Percentiles rank a stretch among this genome's conserved stretches.
Evolutionary conservation across 2,797 vertebrate species (phyloP).

Genomic region (Microchirus variegatus): DNA sequence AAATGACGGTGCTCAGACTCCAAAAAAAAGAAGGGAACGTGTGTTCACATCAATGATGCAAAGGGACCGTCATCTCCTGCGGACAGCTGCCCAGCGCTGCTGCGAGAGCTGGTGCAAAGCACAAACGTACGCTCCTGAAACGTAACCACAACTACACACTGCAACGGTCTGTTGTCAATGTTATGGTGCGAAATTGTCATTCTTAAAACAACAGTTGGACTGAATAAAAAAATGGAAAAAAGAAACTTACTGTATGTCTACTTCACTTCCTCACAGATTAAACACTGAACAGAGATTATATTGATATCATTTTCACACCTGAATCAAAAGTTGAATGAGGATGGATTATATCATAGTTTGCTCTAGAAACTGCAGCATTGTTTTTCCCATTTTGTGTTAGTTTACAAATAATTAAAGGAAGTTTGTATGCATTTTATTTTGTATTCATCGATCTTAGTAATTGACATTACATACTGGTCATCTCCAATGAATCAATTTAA

Average conservation of each 20-base stretch:
- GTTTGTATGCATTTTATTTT: too few species aligned
- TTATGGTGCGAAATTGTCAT: constrained; percentile 46
- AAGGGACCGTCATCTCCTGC: constrained; percentile 49
- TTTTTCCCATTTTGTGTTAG: too few species aligned
- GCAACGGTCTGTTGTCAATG: constrained; percentile 42
- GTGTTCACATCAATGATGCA: constrained; percentile 61
- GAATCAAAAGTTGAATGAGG: too few species aligned
- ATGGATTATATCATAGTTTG: too few species aligned
- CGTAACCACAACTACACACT: constrained; percentile 30
- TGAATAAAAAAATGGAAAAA: constrained; percentile 60
- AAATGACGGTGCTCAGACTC: constrained; percentile 49
- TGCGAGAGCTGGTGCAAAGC: constrained; percentile 57
- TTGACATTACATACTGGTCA: too few species aligned
- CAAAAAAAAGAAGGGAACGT: constrained; percentile 45
- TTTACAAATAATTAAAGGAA: too few species aligned
- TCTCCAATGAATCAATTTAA: too few species aligned
- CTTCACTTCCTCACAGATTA: constrained; percentile 33
- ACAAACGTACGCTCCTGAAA: constrained; percentile 52
- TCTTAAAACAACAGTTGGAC: constrained; percentile 37
- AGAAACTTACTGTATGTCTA: constrained; percentile 33
- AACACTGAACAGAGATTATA: constrained; percentile 12
- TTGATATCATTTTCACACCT: constrained; percentile 19
- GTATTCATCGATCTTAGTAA: too few species aligned
- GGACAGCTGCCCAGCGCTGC: constrained; percentile 59
- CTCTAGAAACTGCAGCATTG: too few species aligned